Evolutionary conservation across 64 coral and sea anemone genomes (phyloP), one percentile per base, ranked within the genome.

Genomic region (Pachyseris speciosa): DNA sequence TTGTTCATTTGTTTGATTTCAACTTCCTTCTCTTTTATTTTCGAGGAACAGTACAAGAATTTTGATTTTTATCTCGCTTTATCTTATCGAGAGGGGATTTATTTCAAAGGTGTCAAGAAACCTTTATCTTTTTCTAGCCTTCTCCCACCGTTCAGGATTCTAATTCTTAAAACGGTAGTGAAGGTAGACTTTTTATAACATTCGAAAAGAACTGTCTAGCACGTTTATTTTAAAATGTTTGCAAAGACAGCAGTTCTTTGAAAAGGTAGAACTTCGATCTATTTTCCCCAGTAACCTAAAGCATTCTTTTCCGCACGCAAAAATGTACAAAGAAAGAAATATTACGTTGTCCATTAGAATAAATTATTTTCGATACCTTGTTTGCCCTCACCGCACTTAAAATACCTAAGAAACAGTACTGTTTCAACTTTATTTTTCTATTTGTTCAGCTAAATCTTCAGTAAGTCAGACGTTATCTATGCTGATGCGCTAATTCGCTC

Each of bases 41-140:
- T 55, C 25, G 57, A 37, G 34, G 19, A n/a, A 61, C 29, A 81
- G 77, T 81, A 81, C 31, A 81, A 81, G 53, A 81, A 81, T 81
- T 81, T 81, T 81, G 77, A 81, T 81, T 81, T 79, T 81, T 63
- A 81, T 81, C 77, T 58, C 32, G 53, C 36, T 81, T 81, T 81
- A 81, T 81, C 77, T 81, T 24, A 61, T 63, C 77, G 77, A 33
- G 34, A 61, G 57, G 10, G 77, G 17, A 37, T 60, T 26, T 53
- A 60, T 81, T 81, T 81, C 15, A 60, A 20, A 81, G 53, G 77
- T 81, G 77, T 81, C 77, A 81, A 81, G 48, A 40, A 3, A 63
- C 77, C 63, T 81, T 81, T 63, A 61, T 81, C 77, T 61, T 63
- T 81, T 58, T 59, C 19, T 26, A 61, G 53, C 77, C n/a, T 81